phyloP scores from a whole-genome alignment of 2,888 invertebrate species.

The Loripinus fragilis region DNA sequence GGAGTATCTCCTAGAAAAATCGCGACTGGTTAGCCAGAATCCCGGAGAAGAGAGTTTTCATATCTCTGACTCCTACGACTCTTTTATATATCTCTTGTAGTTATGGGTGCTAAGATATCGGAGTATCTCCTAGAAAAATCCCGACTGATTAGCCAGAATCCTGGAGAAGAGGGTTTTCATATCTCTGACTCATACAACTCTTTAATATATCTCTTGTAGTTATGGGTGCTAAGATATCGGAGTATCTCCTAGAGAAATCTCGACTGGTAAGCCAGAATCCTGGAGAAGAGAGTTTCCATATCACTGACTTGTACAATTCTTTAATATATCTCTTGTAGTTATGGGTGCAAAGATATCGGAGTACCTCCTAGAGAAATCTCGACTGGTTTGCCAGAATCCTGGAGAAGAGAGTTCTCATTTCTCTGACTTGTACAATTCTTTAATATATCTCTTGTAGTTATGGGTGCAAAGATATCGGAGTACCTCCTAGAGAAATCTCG shows the following conservation, averaged over 20 bases:
- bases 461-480: slow-evolving; percentile 82
- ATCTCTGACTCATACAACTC: too few species aligned
- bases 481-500: slow-evolving; percentile 82
- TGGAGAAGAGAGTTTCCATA: slow-evolving; percentile 82
- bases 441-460: slow-evolving; percentile 73
- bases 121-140: slow-evolving; percentile 83
- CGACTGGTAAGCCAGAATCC: slow-evolving; percentile 78
- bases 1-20: slow-evolving; percentile 83
- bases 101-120: slow-evolving; percentile 82
- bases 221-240: slow-evolving; percentile 82
- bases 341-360: slow-evolving; percentile 54
- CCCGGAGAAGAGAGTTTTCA: too few species aligned
- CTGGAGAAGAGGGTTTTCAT: too few species aligned
- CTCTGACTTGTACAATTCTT: too few species aligned
- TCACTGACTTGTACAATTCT: slow-evolving; percentile 34
- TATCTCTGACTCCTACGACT: too few species aligned
- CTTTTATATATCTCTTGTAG: too few species aligned
- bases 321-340: neutral
- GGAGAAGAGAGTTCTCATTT: too few species aligned
- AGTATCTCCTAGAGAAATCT: slow-evolving; percentile 82
- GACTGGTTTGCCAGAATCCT: too few species aligned
- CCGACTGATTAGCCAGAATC: too few species aligned
- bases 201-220: slow-evolving; percentile 74
- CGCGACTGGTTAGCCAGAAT: slow-evolving; percentile 81
- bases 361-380: slow-evolving; percentile 82